Evolutionary conservation across 2,797 vertebrate species (phyloP).

Genomic region (Neosalanx taihuensis): DNA sequence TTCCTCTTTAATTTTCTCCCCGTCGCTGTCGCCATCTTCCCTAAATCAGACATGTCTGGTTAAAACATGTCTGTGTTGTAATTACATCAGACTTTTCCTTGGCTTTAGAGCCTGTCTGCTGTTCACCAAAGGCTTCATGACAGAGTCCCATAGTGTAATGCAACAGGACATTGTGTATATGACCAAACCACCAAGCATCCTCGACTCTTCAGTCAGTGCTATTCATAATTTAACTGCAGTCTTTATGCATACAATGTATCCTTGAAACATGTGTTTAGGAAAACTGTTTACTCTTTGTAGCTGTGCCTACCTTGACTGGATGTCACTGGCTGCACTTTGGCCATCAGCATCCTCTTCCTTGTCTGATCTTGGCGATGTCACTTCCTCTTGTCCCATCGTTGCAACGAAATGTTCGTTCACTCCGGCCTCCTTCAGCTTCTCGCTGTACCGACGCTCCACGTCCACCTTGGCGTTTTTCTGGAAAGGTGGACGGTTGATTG

Average conservation of each 20-base stretch:
- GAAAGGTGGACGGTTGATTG: slow-evolving; percentile 17
- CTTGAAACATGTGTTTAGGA: slow-evolving; percentile 27
- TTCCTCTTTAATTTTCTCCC: slow-evolving; percentile 71
- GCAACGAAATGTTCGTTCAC: slow-evolving; percentile 85
- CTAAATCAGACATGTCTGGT: slow-evolving; percentile 71
- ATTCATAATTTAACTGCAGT: slow-evolving; percentile 64
- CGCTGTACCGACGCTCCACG: slow-evolving; percentile 79
- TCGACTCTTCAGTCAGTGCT: slow-evolving; percentile 57
- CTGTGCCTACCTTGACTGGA: slow-evolving; percentile 65
- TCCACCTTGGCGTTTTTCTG: slow-evolving; percentile 78
- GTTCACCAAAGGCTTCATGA: slow-evolving; percentile 50
- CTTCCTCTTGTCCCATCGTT: slow-evolving; percentile 68
- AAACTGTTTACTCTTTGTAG: slow-evolving; percentile 30
- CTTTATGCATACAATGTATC: slow-evolving; percentile 47
- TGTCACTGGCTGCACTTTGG: slow-evolving; percentile 40
- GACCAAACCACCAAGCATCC: slow-evolving; percentile 63
- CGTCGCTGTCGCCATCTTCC: slow-evolving; percentile 67
- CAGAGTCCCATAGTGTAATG: slow-evolving; percentile 63
- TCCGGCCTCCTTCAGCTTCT: slow-evolving; percentile 78
- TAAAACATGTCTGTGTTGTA: slow-evolving; percentile 66
- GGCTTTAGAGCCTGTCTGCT: slow-evolving; percentile 56
- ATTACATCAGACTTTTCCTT: slow-evolving; percentile 68
- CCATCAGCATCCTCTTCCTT: slow-evolving; percentile 43
- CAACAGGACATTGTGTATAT: slow-evolving; percentile 55
- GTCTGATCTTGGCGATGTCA: slow-evolving; percentile 34